Percentiles rank a stretch among this genome's conserved stretches.
These are phyloP conservation scores for Drosophila greeni DNA, from an alignment of 2,888 invertebrate species.

Conservation along the genomic window DNA sequence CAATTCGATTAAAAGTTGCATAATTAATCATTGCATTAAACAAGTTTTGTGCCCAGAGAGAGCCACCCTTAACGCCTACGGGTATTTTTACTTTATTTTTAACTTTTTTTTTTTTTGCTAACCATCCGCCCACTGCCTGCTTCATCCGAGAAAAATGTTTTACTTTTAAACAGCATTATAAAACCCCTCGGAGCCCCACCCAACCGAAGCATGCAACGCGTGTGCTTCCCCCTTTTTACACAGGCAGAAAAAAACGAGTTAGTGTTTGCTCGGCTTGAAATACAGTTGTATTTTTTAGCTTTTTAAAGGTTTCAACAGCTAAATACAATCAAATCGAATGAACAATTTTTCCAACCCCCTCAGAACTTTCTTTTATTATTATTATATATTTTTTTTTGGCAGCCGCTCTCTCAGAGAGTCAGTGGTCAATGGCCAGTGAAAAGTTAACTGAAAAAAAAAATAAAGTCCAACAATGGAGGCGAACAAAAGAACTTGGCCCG, in stretches of 20 bases:
- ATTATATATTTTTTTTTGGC: constrained; percentile 15
- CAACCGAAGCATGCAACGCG: background rate
- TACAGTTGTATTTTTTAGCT: constrained; percentile 8
- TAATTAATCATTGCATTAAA: constrained; percentile 65
- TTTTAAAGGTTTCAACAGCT: constrained; percentile 23
- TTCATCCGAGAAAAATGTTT: constrained; percentile 34
- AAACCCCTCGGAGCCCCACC: constrained; percentile 7
- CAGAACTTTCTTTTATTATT: background rate
- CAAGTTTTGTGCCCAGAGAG: constrained; percentile 46
- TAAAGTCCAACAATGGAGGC: constrained; percentile 1
- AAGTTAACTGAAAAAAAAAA: constrained; percentile 10
- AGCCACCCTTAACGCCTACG: constrained; percentile 10
- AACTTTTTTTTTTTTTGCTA: background rate
- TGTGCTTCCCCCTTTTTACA: constrained; percentile 5
- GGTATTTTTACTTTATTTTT: background rate
- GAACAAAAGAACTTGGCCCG: constrained; percentile 28
- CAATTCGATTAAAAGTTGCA: constrained; percentile 59
- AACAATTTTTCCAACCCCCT: background rate
- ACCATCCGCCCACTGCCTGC: constrained; percentile 5
- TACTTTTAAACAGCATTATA: constrained; percentile 42
- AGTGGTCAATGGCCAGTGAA: constrained; percentile 30
- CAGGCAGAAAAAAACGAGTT: constrained; percentile 36
- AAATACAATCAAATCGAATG: constrained; percentile 31
- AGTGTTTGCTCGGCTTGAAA: constrained; percentile 27
- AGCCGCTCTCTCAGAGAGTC: background rate